phyloP scores from a whole-genome alignment of 2,888 invertebrate species.

The Linnaemya tessellans region DNA sequence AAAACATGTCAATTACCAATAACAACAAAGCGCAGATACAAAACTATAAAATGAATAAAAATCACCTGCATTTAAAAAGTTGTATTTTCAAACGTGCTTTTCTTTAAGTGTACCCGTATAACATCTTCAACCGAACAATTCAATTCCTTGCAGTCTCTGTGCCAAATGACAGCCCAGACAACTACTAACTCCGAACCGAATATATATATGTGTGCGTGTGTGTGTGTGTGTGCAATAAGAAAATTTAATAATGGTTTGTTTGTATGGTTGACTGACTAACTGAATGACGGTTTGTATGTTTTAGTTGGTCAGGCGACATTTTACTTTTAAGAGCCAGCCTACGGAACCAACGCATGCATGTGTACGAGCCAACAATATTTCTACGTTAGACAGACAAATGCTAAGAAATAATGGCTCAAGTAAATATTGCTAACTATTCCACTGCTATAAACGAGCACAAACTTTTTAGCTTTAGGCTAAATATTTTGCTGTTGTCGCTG shows the following conservation, averaged over 20 bases:
- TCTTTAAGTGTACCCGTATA: neutral
- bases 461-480: slow-evolving; percentile 41
- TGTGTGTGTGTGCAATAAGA: neutral
- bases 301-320: slow-evolving; percentile 64
- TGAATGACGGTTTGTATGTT: slow-evolving; percentile 38
- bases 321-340: slow-evolving; percentile 15
- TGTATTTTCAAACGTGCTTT: neutral
- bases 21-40: too few species aligned
- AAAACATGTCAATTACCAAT: too few species aligned
- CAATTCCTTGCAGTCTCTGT: slow-evolving; percentile 14
- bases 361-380: slow-evolving; percentile 41
- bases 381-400: slow-evolving; percentile 56
- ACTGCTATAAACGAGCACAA: slow-evolving; percentile 26
- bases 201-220: neutral
- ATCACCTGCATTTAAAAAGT: too few species aligned
- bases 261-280: slow-evolving; percentile 45
- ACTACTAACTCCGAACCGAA: neutral
- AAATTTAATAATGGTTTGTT: slow-evolving; percentile 55
- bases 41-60: too few species aligned
- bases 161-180: slow-evolving; percentile 12
- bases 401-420: slow-evolving; percentile 53
- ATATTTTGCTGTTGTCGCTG: slow-evolving; percentile 24
- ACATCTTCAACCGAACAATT: slow-evolving; percentile 17
- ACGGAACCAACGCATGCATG: slow-evolving; percentile 1
- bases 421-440: slow-evolving; percentile 43